phyloP scores from a whole-genome alignment of 2,888 invertebrate species.

The Pseudanteris insignis region DNA sequence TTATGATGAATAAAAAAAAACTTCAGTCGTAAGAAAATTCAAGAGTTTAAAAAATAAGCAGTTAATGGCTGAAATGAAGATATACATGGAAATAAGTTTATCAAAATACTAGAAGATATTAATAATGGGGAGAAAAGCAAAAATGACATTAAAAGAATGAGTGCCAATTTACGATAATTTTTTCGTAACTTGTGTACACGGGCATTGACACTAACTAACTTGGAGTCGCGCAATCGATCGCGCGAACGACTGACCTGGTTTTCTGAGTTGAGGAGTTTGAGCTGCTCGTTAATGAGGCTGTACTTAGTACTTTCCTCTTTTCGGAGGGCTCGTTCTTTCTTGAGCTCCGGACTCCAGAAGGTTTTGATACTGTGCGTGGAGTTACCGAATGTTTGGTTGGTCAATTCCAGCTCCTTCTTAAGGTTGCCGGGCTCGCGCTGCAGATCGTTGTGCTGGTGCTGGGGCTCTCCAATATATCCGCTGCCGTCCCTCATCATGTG shows the following conservation, averaged over 20 bases:
- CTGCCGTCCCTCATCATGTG: conserved; percentile 72
- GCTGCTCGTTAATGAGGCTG: conserved; percentile 94
- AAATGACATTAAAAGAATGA: not conserved
- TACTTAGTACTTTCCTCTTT: conserved; percentile 98
- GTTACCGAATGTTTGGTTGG: conserved; percentile 96
- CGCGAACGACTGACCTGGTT: conserved; percentile 79
- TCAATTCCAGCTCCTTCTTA: conserved; percentile 93
- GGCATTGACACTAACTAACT: conserved; percentile 37
- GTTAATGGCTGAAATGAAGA: too few relatives aligned
- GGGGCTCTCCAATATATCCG: conserved; percentile 84
- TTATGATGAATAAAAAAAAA: too few relatives aligned
- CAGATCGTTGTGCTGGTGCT: conserved; percentile 93
- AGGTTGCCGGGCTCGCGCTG: conserved; percentile 91
- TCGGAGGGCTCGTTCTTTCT: conserved; percentile 94
- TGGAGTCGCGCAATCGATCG: conserved; percentile 36
- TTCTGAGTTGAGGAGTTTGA: conserved; percentile 94
- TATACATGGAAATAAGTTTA: too few relatives aligned
- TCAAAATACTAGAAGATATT: not conserved
- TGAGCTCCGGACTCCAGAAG: conserved; percentile 99
- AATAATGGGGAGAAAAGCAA: too few relatives aligned
- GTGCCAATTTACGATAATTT: too few relatives aligned
- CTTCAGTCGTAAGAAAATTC: too few relatives aligned
- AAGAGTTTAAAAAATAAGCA: too few relatives aligned
- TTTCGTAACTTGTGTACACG: conserved; percentile 13
- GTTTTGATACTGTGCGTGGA: conserved; percentile 99